Evolutionary conservation across 2,888 invertebrate species (phyloP).

Genomic region (Drosophila atripex): DNA sequence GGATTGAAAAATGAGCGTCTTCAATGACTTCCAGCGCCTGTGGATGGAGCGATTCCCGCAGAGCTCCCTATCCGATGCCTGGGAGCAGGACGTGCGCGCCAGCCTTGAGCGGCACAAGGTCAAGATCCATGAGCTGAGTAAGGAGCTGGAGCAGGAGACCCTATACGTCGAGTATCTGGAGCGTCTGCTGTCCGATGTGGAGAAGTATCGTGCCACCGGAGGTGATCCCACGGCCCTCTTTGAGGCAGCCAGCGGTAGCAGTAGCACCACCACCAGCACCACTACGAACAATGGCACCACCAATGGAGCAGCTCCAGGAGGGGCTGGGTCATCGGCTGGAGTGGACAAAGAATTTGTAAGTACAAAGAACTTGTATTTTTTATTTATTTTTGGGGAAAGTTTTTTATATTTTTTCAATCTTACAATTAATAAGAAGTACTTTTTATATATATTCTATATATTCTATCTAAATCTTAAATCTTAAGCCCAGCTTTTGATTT

Average conservation of each 20-base stretch:
- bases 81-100: conserved; percentile 96
- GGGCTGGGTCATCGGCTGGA: conserved; percentile 18
- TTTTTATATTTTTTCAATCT: too few species aligned
- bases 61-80: conserved; percentile 94
- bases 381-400: too few species aligned
- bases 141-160: conserved; percentile 95
- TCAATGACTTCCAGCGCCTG: conserved; percentile 95
- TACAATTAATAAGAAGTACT: too few species aligned
- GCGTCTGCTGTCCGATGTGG: conserved; percentile 92
- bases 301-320: conserved; percentile 30
- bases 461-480: too few species aligned
- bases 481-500: too few species aligned
- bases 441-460: too few species aligned
- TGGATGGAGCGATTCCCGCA: conserved; percentile 96
- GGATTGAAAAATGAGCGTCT: conserved; percentile 89
- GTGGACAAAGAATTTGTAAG: conserved; percentile 73
- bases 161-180: conserved; percentile 96
- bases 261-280: conserved; percentile 47
- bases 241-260: conserved; percentile 80
- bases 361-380: conserved; percentile 15
- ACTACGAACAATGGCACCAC: conserved; percentile 25
- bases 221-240: conserved; percentile 84
- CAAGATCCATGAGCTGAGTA: conserved; percentile 91
- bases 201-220: conserved; percentile 88
- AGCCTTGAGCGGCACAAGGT: conserved; percentile 95